Evolutionary conservation across 2,113 vertebrate genomes (phyloP).

Genomic region (Seriola aureovittata): DNA sequence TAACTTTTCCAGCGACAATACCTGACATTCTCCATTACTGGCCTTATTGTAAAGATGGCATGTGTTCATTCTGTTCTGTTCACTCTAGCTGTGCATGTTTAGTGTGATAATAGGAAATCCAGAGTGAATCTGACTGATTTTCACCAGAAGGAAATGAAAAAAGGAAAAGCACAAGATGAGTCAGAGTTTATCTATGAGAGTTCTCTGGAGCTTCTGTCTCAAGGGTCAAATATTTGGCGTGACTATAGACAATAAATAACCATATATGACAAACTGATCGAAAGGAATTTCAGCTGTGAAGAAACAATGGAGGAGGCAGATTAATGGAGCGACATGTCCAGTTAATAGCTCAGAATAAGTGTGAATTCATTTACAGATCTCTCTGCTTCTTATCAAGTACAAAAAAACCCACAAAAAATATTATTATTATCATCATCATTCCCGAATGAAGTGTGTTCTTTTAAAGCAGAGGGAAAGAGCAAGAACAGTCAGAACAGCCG

Average conservation of each 20-base stretch:
- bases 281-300: not conserved
- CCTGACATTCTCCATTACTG: slow-evolving; percentile 26
- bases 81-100: no score
- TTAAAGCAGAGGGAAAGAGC: slow-evolving; percentile 67
- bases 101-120: not conserved
- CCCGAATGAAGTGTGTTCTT: slow-evolving; percentile 29
- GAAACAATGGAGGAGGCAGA: not conserved
- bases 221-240: not conserved
- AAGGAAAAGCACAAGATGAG: not conserved
- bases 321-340: slow-evolving; percentile 13
- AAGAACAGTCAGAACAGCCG: slow-evolving; percentile 73
- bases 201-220: not conserved
- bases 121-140: not conserved
- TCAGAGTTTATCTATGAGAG: not conserved
- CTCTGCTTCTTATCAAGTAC: not conserved
- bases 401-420: not conserved
- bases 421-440: slow-evolving; percentile 11
- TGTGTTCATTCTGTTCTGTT: not conserved
- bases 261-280: not conserved
- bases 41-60: not conserved
- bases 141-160: not conserved
- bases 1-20: slow-evolving; percentile 21
- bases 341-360: slow-evolving; percentile 11
- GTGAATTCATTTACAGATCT: not conserved
- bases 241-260: not conserved